phyloP scores from a whole-genome alignment of 2,113 vertebrate species.

The Etia nguti region DNA sequence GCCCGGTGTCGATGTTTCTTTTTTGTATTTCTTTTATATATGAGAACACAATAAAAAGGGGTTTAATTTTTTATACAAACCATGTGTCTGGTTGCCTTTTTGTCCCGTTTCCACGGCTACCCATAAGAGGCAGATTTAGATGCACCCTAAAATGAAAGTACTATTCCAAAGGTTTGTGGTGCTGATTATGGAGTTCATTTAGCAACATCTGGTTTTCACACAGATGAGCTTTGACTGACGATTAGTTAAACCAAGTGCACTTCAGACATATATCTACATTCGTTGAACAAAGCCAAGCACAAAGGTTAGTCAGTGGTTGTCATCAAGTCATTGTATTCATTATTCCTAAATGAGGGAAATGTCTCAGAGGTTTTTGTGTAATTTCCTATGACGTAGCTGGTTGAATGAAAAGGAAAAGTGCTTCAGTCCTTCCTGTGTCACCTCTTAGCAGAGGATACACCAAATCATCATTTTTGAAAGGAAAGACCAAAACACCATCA shows the following conservation, averaged over 20 bases:
- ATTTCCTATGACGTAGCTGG: not conserved
- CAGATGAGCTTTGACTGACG: not conserved
- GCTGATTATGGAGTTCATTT: not conserved
- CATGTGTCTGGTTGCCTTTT: not conserved
- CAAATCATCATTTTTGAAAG: not conserved
- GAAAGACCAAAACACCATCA: not conserved
- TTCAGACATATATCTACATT: not conserved
- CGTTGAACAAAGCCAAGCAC: not conserved
- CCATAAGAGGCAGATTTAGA: not conserved
- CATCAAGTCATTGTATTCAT: accelerated
- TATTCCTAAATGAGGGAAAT: not conserved
- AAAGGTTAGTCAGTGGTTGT: accelerated
- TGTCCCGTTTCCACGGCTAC: not conserved
- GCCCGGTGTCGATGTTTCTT: conserved; percentile 67
- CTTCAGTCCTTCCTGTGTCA: not conserved
- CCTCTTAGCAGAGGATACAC: not conserved
- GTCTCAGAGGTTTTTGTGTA: not conserved
- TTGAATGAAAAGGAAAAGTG: not conserved
- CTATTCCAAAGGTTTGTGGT: not conserved
- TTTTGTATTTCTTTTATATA: conserved; percentile 83
- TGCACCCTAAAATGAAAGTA: not conserved
- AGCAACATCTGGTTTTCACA: not conserved
- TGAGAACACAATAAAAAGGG: conserved; percentile 75
- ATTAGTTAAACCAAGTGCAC: not conserved
- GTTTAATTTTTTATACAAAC: conserved; percentile 74